Percentiles rank a stretch among this genome's conserved stretches.
phyloP scores from a whole-genome alignment of 2,888 invertebrate genomes.

The Petrolisthes cinctipes region DNA sequence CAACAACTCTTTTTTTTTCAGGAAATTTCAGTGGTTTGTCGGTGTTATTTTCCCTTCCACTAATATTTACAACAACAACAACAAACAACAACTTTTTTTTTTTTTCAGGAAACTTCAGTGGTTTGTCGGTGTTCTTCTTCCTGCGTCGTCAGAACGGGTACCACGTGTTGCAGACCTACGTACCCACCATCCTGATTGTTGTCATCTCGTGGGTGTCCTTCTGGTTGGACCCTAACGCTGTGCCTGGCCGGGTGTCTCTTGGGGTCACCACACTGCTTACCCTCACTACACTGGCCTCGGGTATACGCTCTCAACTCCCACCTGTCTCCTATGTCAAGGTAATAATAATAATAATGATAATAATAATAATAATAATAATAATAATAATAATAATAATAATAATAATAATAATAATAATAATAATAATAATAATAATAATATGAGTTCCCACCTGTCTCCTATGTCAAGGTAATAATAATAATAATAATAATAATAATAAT shows the following conservation, averaged over 20 bases:
- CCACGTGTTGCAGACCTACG: conserved; percentile 66
- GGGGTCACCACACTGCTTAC: conserved; percentile 63
- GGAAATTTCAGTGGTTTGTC: too few relatives aligned
- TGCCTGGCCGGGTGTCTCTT: conserved; percentile 61
- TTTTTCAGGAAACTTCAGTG: conserved; percentile 63
- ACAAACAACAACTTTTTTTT: too few relatives aligned
- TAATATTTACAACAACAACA: too few relatives aligned
- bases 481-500: too few relatives aligned
- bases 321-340: conserved; percentile 65
- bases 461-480: too few relatives aligned
- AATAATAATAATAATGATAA: not conserved
- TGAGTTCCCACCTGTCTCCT: too few relatives aligned
- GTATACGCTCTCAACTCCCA: conserved; percentile 56
- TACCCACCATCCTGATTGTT: conserved; percentile 66
- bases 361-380: too few relatives aligned
- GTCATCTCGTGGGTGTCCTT: conserved; percentile 66
- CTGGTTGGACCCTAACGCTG: conserved; percentile 65
- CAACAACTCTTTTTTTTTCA: too few relatives aligned
- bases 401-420: too few relatives aligned
- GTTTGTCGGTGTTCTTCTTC: conserved; percentile 52
- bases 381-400: too few relatives aligned
- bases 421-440: too few relatives aligned
- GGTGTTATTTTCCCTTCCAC: too few relatives aligned
- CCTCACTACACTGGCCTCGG: conserved; percentile 62
- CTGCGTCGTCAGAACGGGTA: conserved; percentile 65